phyloP scores from a whole-genome alignment of 2,888 invertebrate genomes.

The Synanthedon andrenaeformis region DNA sequence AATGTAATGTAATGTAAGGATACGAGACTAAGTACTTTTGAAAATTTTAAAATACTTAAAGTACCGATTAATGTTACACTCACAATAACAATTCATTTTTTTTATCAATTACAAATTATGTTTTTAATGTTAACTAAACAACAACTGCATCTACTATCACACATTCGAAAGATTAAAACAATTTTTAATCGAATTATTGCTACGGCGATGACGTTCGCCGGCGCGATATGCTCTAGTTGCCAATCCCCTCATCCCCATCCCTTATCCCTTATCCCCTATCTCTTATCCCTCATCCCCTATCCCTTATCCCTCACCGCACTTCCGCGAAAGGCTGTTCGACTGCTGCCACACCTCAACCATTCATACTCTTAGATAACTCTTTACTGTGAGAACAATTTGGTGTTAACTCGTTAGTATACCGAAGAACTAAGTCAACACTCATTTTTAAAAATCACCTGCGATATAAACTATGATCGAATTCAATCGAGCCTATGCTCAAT shows the following conservation, averaged over 20 bases:
- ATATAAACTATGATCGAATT: too few species aligned
- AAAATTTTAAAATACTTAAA: slow-evolving; percentile 45
- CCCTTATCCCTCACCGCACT: slow-evolving; percentile 1
- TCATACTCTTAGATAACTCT: too few species aligned
- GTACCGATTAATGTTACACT: slow-evolving; percentile 58
- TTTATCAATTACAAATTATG: slow-evolving; percentile 24
- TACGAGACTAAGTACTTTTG: slow-evolving; percentile 31
- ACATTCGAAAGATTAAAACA: slow-evolving; percentile 71
- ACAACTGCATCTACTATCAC: slow-evolving; percentile 73
- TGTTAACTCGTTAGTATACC: too few species aligned
- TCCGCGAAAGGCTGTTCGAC: slow-evolving; percentile 4
- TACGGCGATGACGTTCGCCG: slow-evolving; percentile 49
- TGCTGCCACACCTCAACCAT: slow-evolving; percentile 1
- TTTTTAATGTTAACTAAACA: slow-evolving; percentile 67
- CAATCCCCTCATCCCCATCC: slow-evolving; percentile 8
- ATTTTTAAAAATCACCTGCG: too few species aligned
- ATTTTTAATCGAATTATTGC: slow-evolving; percentile 70
- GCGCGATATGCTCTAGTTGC: slow-evolving; percentile 39
- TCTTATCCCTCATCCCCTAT: slow-evolving; percentile 6
- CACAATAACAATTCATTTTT: slow-evolving; percentile 64
- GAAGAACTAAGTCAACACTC: too few species aligned
- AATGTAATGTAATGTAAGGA: slow-evolving; percentile 13
- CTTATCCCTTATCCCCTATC: slow-evolving; percentile 5
- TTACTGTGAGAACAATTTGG: too few species aligned
- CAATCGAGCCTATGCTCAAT: too few species aligned